These are phyloP conservation scores for Clivina fossor DNA, from an alignment of 2,888 invertebrate species.

Conservation along the genomic window DNA sequence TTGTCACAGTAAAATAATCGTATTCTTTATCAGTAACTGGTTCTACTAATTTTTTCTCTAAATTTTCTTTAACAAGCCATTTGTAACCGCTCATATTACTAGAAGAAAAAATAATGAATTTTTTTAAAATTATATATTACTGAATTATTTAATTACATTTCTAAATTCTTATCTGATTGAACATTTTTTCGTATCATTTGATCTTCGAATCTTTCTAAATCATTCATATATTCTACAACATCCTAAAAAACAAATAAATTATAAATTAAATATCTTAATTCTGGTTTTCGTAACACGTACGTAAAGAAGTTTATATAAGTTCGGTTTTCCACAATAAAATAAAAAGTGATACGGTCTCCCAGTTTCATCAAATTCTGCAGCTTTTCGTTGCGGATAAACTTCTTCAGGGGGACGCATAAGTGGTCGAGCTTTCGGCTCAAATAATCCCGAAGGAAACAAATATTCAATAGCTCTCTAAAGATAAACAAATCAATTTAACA, in stretches of 20 bases:
- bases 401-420: constrained; percentile 87
- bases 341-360: constrained; percentile 90
- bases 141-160: constrained; percentile 54
- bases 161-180: constrained; percentile 61
- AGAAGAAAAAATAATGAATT: constrained; percentile 38
- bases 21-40: constrained; percentile 69
- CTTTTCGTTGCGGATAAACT: constrained; percentile 80
- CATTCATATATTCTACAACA: constrained; percentile 67
- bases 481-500: constrained; percentile 14
- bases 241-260: constrained; percentile 55
- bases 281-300: constrained; percentile 57
- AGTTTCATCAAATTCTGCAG: constrained; percentile 85
- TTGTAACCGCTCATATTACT: constrained; percentile 60
- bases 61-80: constrained; percentile 68
- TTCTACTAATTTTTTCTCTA: constrained; percentile 70
- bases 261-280: constrained; percentile 19
- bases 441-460: constrained; percentile 94
- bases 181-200: constrained; percentile 65
- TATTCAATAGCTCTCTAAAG: constrained; percentile 83
- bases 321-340: constrained; percentile 89
- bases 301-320: constrained; percentile 80
- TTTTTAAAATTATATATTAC: neutral
- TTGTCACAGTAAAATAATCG: constrained; percentile 67
- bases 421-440: constrained; percentile 81
- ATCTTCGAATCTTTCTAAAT: constrained; percentile 71